Conservation (phyloP, 2,888 invertebrate species). For the Lasioglossum vierecki region DNA sequence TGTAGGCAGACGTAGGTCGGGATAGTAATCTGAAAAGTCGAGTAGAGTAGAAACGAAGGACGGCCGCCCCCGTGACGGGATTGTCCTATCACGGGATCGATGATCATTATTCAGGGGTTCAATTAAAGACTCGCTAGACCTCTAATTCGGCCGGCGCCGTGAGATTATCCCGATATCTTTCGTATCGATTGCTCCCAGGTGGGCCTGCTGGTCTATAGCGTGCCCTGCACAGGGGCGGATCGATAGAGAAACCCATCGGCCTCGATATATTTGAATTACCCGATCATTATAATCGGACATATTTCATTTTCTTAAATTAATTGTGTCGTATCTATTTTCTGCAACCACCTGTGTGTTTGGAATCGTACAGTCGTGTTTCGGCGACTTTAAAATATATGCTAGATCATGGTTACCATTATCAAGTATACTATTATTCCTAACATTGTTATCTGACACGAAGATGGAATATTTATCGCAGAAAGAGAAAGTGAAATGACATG, state of each 20-base stretch:
- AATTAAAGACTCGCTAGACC: slow-evolving; percentile 81
- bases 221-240: slow-evolving; percentile 59
- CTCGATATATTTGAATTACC: slow-evolving; percentile 4
- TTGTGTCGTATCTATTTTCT: background rate
- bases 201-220: slow-evolving; percentile 66
- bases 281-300: background rate
- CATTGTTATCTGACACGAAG: too few relatives aligned
- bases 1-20: slow-evolving; percentile 55
- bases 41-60: slow-evolving; percentile 50
- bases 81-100: slow-evolving; percentile 78
- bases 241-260: slow-evolving; percentile 26
- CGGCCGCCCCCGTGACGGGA: slow-evolving; percentile 72
- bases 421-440: background rate
- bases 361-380: background rate
- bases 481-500: too few relatives aligned
- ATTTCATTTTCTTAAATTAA: background rate
- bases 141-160: slow-evolving; percentile 80
- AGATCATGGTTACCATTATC: background rate
- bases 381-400: background rate
- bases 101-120: slow-evolving; percentile 83
- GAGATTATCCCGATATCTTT: slow-evolving; percentile 81
- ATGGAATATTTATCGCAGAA: too few relatives aligned
- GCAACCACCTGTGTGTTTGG: background rate
- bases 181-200: slow-evolving; percentile 81
- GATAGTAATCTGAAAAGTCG: slow-evolving; percentile 63